Conservation (phyloP, 1,140 invertebrate species). For the Pseudomyrmex gracilis region DNA sequence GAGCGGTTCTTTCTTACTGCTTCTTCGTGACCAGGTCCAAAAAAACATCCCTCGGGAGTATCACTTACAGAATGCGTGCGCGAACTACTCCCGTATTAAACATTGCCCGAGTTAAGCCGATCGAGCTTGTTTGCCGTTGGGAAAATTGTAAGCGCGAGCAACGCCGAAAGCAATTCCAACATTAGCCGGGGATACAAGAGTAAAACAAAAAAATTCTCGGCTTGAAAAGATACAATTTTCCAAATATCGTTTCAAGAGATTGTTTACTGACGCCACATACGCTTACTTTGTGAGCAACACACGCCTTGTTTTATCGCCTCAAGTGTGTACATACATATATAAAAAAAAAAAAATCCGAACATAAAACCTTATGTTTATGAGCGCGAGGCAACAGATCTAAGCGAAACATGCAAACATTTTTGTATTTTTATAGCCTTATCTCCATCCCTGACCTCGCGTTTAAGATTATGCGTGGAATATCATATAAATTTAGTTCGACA, state of each 20-base stretch:
- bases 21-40: conserved; percentile 56
- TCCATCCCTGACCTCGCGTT: conserved; percentile 12
- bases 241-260: too few relatives aligned
- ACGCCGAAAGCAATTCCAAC: neutral
- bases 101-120: conserved; percentile 32
- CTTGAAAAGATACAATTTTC: neutral
- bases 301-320: neutral
- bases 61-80: conserved; percentile 45
- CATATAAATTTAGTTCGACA: conserved; percentile 49
- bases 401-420: too few relatives aligned
- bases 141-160: neutral
- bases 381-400: neutral
- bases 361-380: conserved; percentile 32
- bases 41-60: conserved; percentile 46
- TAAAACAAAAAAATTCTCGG: too few relatives aligned
- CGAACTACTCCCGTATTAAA: conserved; percentile 34
- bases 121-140: conserved; percentile 11
- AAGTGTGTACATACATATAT: neutral
- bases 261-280: too few relatives aligned
- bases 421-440: conserved; percentile 35
- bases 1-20: conserved; percentile 55
- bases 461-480: conserved; percentile 4
- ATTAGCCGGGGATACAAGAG: neutral
- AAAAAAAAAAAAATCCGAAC: neutral
- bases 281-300: neutral